phyloP scores from a whole-genome alignment of 2,113 vertebrate genomes.

The Crocuta crocuta region DNA sequence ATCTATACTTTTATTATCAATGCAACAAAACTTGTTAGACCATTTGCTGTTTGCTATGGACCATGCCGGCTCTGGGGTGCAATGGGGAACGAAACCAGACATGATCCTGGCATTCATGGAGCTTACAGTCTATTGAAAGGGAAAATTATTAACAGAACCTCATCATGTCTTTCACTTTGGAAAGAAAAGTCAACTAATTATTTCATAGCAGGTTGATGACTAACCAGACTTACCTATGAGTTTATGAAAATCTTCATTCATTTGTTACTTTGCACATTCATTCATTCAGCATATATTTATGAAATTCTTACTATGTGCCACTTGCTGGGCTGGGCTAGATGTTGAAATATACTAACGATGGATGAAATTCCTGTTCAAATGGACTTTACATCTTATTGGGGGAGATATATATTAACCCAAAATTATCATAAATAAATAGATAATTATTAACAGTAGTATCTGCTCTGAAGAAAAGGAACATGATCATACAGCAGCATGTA shows the following conservation, averaged over 20 bases:
- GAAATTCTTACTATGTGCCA: not conserved
- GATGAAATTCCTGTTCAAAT: not conserved
- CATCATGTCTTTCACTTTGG: not conserved
- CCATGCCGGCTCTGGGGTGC: not conserved
- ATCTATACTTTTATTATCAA: slow-evolving; percentile 7
- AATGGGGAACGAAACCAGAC: not conserved
- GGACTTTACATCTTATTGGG: not conserved
- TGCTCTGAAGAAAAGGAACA: not conserved
- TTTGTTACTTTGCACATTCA: not conserved
- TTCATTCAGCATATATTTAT: not conserved
- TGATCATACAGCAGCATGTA: not conserved
- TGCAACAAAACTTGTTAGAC: not conserved
- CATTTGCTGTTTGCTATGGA: not conserved
- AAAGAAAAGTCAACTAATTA: not conserved
- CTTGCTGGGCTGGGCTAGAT: not conserved
- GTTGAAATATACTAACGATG: slow-evolving; percentile 3
- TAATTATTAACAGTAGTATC: not conserved
- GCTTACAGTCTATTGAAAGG: not conserved
- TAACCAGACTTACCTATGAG: not conserved
- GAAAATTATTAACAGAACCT: not conserved
- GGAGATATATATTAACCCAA: not conserved
- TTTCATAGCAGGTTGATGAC: slow-evolving; percentile 22
- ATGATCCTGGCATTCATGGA: not conserved
- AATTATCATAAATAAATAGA: not conserved
- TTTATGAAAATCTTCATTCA: not conserved